Evolutionary conservation across 2,113 vertebrate genomes (phyloP).

Genomic region (Coptodon bakossiorum): DNA sequence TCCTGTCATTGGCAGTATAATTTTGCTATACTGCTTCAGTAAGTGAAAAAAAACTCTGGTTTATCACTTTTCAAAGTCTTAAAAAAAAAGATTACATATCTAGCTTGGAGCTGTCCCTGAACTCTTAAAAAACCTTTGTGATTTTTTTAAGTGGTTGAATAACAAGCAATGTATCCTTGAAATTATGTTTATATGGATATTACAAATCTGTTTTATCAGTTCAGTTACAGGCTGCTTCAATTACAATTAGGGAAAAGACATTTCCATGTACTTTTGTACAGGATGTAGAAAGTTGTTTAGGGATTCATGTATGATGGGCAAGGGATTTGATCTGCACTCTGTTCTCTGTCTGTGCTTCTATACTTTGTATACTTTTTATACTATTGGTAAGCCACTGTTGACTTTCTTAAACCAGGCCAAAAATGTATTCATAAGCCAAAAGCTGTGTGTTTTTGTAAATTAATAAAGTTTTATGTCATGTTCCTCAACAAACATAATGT

Average conservation of each 20-base stretch:
- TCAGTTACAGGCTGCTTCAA: background rate
- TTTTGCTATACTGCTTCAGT: background rate
- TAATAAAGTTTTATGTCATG: background rate
- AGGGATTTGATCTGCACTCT: background rate
- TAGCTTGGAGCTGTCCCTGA: background rate
- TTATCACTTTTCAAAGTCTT: background rate
- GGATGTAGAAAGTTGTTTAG: background rate
- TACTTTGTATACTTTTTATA: background rate
- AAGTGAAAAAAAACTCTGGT: background rate
- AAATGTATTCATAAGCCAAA: background rate
- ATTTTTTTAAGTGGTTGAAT: background rate
- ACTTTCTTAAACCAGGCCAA: background rate
- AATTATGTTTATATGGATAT: background rate
- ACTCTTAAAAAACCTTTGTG: background rate
- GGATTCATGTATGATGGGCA: background rate
- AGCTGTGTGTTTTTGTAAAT: background rate
- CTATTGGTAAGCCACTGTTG: background rate
- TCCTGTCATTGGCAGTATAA: background rate
- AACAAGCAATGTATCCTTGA: background rate
- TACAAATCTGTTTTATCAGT: background rate
- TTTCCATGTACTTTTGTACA: background rate
- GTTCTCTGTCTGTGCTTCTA: background rate
- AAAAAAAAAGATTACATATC: background rate
- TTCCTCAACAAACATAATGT: background rate
- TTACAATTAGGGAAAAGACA: background rate